Conservation (phyloP, 2,888 invertebrate genomes). For the Brachypalpus laphriformis region DNA sequence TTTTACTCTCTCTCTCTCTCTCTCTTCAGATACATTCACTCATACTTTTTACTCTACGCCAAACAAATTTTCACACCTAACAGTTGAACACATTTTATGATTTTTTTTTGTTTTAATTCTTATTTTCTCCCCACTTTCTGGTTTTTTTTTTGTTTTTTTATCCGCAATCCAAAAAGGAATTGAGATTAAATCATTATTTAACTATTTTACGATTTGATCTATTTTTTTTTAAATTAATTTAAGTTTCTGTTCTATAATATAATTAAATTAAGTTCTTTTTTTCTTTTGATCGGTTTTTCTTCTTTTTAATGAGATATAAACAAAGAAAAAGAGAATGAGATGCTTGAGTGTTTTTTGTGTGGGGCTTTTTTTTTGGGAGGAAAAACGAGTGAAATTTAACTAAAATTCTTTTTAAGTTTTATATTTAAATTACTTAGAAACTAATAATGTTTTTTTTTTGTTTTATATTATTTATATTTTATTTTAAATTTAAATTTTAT, state of each 20-base stretch:
- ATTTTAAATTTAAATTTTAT: conserved; percentile 54
- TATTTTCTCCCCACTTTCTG: conserved; percentile 14
- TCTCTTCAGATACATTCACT: conserved; percentile 63
- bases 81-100: conserved; percentile 72
- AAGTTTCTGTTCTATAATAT: conserved; percentile 26
- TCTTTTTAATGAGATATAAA: conserved; percentile 58
- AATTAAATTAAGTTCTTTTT: conserved; percentile 38
- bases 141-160: conserved; percentile 27
- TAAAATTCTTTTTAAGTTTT: conserved; percentile 62
- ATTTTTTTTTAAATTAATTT: conserved; percentile 49
- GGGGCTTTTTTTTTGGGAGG: conserved; percentile 19
- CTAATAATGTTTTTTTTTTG: conserved; percentile 45
- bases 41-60: conserved; percentile 47
- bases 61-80: conserved; percentile 62
- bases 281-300: conserved; percentile 48
- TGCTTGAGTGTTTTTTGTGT: conserved; percentile 17
- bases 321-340: conserved; percentile 69
- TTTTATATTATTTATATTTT: conserved; percentile 17
- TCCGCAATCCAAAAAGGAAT: conserved; percentile 69
- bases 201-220: conserved; percentile 63
- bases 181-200: conserved; percentile 50
- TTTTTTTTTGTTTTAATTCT: conserved; percentile 32
- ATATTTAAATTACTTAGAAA: conserved; percentile 67
- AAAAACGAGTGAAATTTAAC: conserved; percentile 65
- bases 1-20: conserved; percentile 35